phyloP scores from a whole-genome alignment of 2,888 invertebrate species.

The Malthinus flaveolus region DNA sequence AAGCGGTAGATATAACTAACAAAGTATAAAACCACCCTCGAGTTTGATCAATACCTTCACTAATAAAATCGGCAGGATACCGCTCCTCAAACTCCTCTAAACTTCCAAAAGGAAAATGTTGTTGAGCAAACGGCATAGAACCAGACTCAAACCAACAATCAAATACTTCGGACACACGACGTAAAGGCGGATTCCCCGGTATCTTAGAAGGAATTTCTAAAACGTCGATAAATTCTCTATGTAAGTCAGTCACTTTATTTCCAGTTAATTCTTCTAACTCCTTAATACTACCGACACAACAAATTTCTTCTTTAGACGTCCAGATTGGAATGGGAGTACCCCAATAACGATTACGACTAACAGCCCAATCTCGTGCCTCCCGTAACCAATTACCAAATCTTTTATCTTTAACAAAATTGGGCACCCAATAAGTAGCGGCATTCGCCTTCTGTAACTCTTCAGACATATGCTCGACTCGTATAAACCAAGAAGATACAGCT shows the following conservation, averaged over 20 bases:
- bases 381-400: slow-evolving; percentile 98
- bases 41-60: slow-evolving; percentile 99
- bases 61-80: slow-evolving; percentile 99
- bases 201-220: slow-evolving; percentile 89
- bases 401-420: slow-evolving; percentile 96
- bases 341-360: slow-evolving; percentile 98
- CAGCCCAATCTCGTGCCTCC: slow-evolving; percentile 97
- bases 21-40: slow-evolving; percentile 98
- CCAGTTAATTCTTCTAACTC: slow-evolving; percentile 87
- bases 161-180: slow-evolving; percentile 91
- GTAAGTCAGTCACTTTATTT: slow-evolving; percentile 82
- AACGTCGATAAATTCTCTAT: slow-evolving; percentile 92
- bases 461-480: slow-evolving; percentile 90
- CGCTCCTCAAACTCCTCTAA: slow-evolving; percentile 82
- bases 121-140: slow-evolving; percentile 98
- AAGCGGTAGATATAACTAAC: slow-evolving; percentile 92
- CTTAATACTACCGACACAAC: slow-evolving; percentile 91
- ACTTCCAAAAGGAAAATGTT: slow-evolving; percentile 95
- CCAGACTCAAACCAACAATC: slow-evolving; percentile 99
- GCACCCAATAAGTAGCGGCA: slow-evolving; percentile 96
- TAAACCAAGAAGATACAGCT: slow-evolving; percentile 98
- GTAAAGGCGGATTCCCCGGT: slow-evolving; percentile 81
- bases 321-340: slow-evolving; percentile 99
- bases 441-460: slow-evolving; percentile 78
- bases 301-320: slow-evolving; percentile 90